Conservation (phyloP, 2,113 vertebrate genomes). For the Trochalopteron elliotii region DNA sequence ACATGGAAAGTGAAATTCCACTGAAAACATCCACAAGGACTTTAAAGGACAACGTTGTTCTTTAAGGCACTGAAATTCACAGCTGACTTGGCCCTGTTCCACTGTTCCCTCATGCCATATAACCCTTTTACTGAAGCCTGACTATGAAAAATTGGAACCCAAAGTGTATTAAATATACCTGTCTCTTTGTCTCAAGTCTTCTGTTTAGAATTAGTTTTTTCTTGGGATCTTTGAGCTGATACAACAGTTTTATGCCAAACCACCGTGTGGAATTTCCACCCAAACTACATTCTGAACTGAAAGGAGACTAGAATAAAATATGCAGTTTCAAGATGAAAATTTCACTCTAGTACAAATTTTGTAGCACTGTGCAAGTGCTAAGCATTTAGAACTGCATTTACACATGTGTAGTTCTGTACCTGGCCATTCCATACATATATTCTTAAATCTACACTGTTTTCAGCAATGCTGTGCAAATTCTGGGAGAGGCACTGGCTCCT, state of each 20-base stretch:
- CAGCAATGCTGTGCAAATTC: neutral
- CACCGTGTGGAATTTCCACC: neutral
- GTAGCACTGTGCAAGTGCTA: neutral
- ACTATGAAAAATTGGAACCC: neutral
- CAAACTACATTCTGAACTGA: neutral
- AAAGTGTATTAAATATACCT: neutral
- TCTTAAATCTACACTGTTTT: neutral
- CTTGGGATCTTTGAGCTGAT: neutral
- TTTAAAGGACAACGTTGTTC: neutral
- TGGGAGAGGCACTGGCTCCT: neutral
- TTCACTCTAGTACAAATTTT: neutral
- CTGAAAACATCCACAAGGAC: conserved; percentile 49
- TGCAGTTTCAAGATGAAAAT: neutral
- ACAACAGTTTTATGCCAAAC: neutral
- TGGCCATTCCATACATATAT: neutral
- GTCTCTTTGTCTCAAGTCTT: neutral
- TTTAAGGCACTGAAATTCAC: neutral
- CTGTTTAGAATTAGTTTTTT: neutral
- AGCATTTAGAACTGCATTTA: neutral
- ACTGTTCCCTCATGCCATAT: neutral
- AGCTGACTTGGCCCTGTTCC: neutral
- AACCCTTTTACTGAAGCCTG: neutral
- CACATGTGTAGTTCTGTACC: neutral
- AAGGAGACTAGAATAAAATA: neutral
- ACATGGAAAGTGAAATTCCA: conserved; percentile 73